Conservation (phyloP, 2,888 invertebrate species). For the Eupeodes luniger region DNA sequence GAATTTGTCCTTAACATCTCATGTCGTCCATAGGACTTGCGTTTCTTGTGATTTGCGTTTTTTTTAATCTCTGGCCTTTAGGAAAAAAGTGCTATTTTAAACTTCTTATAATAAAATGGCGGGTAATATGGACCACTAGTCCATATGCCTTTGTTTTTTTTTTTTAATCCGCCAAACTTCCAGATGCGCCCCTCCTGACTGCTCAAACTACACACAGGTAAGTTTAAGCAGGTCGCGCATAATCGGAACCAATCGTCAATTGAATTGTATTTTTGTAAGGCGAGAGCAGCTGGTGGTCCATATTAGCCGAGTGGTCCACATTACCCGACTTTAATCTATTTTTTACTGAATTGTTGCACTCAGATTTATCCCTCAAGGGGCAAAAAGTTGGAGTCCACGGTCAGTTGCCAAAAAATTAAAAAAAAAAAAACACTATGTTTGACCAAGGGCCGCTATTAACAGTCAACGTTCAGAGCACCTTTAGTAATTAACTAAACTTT, state of each 20-base stretch:
- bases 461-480: no score
- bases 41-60: not conserved
- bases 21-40: no score
- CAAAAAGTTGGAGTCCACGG: no score
- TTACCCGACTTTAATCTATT: constrained; percentile 2
- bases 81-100: not conserved
- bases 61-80: not conserved
- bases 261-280: constrained; percentile 10
- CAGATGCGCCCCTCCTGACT: not conserved
- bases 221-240: not conserved
- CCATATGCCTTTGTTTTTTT: no score
- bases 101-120: not conserved
- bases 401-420: no score
- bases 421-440: no score
- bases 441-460: no score
- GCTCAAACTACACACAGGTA: constrained; percentile 7
- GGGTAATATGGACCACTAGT: no score
- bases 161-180: not conserved
- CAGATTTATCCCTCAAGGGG: no score
- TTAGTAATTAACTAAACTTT: no score
- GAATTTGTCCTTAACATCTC: no score
- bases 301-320: constrained; percentile 9
- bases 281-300: constrained; percentile 13
- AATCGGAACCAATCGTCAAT: not conserved
- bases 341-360: no score